Evolutionary conservation across 2,113 vertebrate genomes (phyloP), one percentile per base, ranked within the genome.

Genomic region (Anas platyrhynchos): DNA sequence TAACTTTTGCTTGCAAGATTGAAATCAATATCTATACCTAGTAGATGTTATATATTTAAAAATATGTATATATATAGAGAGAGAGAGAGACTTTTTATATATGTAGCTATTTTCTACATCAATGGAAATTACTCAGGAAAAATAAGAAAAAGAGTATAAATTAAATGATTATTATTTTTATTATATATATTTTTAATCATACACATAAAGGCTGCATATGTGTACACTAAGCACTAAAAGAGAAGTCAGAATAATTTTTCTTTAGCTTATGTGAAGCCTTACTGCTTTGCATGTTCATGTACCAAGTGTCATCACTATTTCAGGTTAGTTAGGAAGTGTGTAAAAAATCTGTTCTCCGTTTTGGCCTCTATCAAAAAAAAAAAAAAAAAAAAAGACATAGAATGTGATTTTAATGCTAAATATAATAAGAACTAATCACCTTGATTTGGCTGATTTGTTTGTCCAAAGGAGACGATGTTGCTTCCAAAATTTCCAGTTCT

Each of bases 381-480:
- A 41, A 41, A 41, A 41, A 41, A 41, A 41, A 41, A 41, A 41
- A 86, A 58, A 4, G 63, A 78, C 26, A 95, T 50, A 76, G 27
- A 82, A 34, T 29, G 61, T 48, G 69, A 13, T 89, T 90, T 90
- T 85, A 94, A 81, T 55, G 69, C 92, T 92, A 86, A 97, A 96
- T 4, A 12, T 83, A 98, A 96, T 31, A 94, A 88, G 94, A 96
- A 97, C 97, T 92, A 96, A 96, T 98, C 98, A 99, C 99, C 98
- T 99, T 98, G 78, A 99, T 98, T 81, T 97, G 97, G 93, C 85
- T 98, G 91, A 99, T 98, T 97, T 99, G 98, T 93, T 97, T 95
- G 26, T 99, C 98, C 97, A 98, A 96, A 85, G 98, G 95, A 96
- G 98, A 98, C 55, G 98, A 97, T 23, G 97, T 96, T 41, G 94